A percentile compares a stretch with the other conserved stretches of the same genome.
phyloP scores from a whole-genome alignment of 2,113 vertebrate species.

The Mus spicilegus region DNA sequence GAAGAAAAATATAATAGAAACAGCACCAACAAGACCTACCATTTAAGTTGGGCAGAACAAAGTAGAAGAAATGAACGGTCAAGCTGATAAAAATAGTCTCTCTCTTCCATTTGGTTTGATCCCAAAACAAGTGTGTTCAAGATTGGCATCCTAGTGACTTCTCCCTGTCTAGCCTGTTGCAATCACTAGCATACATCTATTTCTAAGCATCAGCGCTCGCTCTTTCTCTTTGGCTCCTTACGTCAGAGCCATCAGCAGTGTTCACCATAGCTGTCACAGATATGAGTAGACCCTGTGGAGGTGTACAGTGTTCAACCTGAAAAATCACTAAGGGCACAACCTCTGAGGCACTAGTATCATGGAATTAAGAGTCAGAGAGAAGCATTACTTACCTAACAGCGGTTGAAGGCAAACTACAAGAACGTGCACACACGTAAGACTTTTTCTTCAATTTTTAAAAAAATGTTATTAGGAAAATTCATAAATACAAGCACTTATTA shows the following conservation, averaged over 20 bases:
- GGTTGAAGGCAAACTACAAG: not conserved
- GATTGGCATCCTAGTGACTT: not conserved
- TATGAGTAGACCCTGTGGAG: not conserved
- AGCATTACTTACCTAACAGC: not conserved
- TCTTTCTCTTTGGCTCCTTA: slow-evolving; percentile 11
- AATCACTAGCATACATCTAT: not conserved
- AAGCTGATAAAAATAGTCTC: slow-evolving; percentile 46
- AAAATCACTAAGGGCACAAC: not conserved
- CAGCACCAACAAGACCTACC: not conserved
- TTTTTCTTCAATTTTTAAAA: slow-evolving; percentile 19
- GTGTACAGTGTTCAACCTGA: not conserved
- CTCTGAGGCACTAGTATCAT: not conserved
- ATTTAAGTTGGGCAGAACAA: not conserved
- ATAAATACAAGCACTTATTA: not conserved
- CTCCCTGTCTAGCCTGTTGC: not conserved
- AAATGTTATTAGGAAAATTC: slow-evolving; percentile 26
- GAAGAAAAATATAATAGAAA: not conserved
- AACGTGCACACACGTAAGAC: slow-evolving; percentile 35
- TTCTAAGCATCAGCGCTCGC: not conserved
- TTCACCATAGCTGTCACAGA: not conserved
- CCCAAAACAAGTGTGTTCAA: slow-evolving; percentile 15
- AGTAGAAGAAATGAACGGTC: not conserved
- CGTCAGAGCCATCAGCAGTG: not conserved
- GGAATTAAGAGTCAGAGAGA: not conserved
- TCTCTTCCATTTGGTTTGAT: not conserved